Base-by-base conservation (phyloP, 92 coral and sea anemone genomes). In the Micromussa lordhowensis region DNA sequence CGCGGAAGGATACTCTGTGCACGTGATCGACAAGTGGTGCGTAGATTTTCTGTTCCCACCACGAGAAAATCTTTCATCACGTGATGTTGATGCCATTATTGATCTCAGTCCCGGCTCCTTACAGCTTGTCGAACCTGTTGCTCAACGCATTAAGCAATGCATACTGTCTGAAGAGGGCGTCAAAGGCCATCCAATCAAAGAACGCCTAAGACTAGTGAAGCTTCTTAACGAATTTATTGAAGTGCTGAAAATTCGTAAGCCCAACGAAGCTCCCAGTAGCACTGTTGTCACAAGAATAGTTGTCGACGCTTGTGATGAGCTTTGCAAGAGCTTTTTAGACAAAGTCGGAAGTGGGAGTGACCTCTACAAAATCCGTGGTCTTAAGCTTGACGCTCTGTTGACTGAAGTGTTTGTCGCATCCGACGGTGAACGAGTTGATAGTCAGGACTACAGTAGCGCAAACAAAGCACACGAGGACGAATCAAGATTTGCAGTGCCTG, bases 31-130 rank as follows among this genome's bases (percentile, higher is more conserved):
- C 70, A 64, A 84, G 4, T 92, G 94, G 94, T 92, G 92, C 76
- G 78, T 80, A 24, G 77, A 86, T 18, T 82, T 93, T 61, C 49
- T 93, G 75, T 70, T 78, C 10, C 57, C 91, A 1, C 85, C 85
- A 10, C 14, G 17, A 0, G 53, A 82, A 40, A 54, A 90, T 6
- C 57, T 79, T 4, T 81, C 73, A 28, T 90, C 93, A 59, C 87
- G 95, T 18, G 95, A 93, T 79, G 76, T 90, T 76, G 93, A 93
- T 90, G 91, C 93, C 51, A 84, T 93, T 40, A 68, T 81, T 68
- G 91, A 93, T 68, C 83, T 93, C n/a, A 87, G 85, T 28, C 83
- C 87, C 85, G 72, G 75, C 7, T 75, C 77, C 35, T 80, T 92
- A 32, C 71, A 85, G 32, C 73, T 82, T 14, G 68, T 87, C 35